Evolutionary conservation across 2,113 vertebrate species (phyloP).

Genomic region (Zosterops borbonicus): DNA sequence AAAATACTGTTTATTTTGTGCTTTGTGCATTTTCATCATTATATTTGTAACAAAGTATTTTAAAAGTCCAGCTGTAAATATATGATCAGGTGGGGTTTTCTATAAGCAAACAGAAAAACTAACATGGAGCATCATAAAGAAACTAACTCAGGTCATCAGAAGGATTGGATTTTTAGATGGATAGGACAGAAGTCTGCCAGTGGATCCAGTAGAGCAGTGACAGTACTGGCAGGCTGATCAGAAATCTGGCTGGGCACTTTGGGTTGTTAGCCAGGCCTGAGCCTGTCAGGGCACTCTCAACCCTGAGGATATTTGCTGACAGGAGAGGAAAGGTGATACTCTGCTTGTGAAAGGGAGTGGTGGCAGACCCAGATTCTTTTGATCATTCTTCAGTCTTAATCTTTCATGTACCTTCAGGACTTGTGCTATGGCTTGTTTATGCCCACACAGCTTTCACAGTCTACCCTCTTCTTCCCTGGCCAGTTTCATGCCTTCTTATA

Average conservation of each 20-base stretch:
- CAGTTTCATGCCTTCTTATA: neutral
- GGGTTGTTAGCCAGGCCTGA: neutral
- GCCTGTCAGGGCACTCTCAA: neutral
- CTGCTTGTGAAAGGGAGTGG: neutral
- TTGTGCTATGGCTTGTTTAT: neutral
- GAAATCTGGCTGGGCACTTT: neutral
- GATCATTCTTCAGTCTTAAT: neutral
- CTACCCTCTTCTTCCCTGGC: neutral
- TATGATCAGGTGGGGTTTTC: neutral
- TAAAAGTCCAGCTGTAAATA: neutral
- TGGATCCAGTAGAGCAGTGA: neutral
- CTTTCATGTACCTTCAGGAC: neutral
- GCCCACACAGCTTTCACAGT: neutral
- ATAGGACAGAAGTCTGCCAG: neutral
- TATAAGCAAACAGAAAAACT: neutral
- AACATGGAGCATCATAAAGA: neutral
- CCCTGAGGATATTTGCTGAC: neutral
- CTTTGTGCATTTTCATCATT: neutral
- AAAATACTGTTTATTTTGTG: neutral
- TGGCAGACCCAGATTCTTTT: neutral
- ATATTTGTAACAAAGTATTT: neutral
- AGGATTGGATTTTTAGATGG: neutral
- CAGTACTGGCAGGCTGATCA: neutral
- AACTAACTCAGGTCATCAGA: neutral
- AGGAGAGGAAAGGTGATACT: neutral